These are phyloP conservation scores for Platichthys stellatus DNA, from an alignment of 2,113 vertebrate genomes.

Conservation along the genomic window DNA sequence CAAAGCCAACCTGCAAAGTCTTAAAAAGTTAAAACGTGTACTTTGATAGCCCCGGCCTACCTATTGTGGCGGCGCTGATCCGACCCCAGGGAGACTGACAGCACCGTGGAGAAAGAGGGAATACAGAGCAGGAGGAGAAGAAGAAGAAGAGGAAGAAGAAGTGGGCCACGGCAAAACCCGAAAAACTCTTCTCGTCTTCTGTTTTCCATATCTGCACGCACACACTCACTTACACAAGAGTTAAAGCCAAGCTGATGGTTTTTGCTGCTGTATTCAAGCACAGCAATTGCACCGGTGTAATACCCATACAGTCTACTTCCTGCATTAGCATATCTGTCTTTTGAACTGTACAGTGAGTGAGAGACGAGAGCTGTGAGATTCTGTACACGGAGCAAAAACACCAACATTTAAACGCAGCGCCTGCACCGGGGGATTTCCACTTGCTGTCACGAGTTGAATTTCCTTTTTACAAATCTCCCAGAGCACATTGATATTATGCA, in stretches of 20 bases:
- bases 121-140: slow-evolving; percentile 62
- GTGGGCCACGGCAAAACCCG: slow-evolving; percentile 78
- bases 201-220: slow-evolving; percentile 63
- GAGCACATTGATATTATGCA: slow-evolving; percentile 42
- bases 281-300: slow-evolving; percentile 14
- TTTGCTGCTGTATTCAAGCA: slow-evolving; percentile 50
- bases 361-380: slow-evolving; percentile 35
- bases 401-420: slow-evolving; percentile 47
- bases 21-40: slow-evolving; percentile 81
- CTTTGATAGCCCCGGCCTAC: slow-evolving; percentile 83
- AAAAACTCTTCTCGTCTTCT: slow-evolving; percentile 71
- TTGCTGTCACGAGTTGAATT: slow-evolving; percentile 48
- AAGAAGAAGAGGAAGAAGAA: slow-evolving; percentile 64
- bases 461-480: slow-evolving; percentile 66
- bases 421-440: slow-evolving; percentile 60
- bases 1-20: slow-evolving; percentile 82
- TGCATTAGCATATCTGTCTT: slow-evolving; percentile 67
- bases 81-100: slow-evolving; percentile 79
- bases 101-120: slow-evolving; percentile 72
- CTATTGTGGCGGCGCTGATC: slow-evolving; percentile 78
- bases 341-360: slow-evolving; percentile 55
- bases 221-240: slow-evolving; percentile 22
- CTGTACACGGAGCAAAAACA: slow-evolving; percentile 50
- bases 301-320: slow-evolving; percentile 37
- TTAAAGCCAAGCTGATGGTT: slow-evolving; percentile 66